Conservation (phyloP, 1,140 invertebrate genomes). For the Eulimnadia texana region DNA sequence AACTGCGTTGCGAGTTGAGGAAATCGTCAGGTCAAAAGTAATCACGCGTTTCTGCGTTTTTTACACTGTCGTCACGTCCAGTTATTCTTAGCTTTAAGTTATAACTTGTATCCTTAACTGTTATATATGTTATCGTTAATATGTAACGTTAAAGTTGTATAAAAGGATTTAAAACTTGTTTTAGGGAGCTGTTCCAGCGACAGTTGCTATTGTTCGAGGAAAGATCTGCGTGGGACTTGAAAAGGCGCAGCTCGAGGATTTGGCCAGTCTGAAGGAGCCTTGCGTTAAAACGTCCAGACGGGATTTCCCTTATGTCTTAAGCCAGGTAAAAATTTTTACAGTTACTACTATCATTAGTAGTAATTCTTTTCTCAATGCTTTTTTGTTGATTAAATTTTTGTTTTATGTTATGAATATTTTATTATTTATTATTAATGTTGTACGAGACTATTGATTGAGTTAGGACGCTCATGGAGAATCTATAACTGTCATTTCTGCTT, state of each 20-base stretch:
- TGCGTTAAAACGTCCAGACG: constrained; percentile 66
- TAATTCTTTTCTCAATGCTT: neutral
- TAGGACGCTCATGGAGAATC: no score
- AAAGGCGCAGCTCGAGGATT: constrained; percentile 40
- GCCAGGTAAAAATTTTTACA: constrained; percentile 32
- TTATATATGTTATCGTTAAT: no score
- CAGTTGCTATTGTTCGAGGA: constrained; percentile 76
- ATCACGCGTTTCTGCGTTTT: no score
- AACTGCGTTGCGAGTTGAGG: constrained; percentile 68
- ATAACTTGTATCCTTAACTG: no score
- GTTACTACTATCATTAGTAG: neutral
- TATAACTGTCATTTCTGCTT: neutral
- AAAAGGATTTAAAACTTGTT: no score
- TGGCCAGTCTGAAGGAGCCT: constrained; percentile 37
- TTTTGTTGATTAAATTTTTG: no score
- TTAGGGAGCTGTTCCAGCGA: constrained; percentile 81
- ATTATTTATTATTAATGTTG: no score
- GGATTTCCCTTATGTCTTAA: constrained; percentile 64
- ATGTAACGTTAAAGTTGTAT: neutral
- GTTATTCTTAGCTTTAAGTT: no score
- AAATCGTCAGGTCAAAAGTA: constrained; percentile 53
- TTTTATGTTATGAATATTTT: no score
- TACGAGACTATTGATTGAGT: no score
- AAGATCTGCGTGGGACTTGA: constrained; percentile 65
- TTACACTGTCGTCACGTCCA: no score